Evolutionary conservation across 2,888 invertebrate genomes (phyloP), one percentile per base, ranked within the genome.

Genomic region (Magallana nippona): DNA sequence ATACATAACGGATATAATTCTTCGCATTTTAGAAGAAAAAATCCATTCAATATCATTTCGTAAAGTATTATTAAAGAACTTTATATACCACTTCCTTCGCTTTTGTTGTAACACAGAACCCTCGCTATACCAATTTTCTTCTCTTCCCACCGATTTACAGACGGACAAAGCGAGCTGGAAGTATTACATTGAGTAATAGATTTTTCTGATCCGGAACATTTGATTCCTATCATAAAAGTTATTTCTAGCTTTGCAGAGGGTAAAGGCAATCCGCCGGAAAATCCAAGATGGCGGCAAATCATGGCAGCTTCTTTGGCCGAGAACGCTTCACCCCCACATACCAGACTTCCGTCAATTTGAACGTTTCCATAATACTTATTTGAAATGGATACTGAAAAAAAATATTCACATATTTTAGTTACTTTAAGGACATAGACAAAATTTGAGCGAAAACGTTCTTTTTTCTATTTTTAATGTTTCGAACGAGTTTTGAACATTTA

Each of bases 311-410:
- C 71, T 13, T 27, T 27, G 27, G 3, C 32, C 13, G 71, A 71
- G 71, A 71, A 71, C 22, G 32, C 15, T 2, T 71, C 71, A 13
- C 71, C 71, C 15, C 32, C 71, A 27, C 71, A 71, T 1, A 71
- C 71, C 22, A 71, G 27, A 71, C 71, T 71, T 71, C 71, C 71
- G 32, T 71, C 71, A 27, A 71, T 71, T 71, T 71, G 22, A 10
- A 71, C 27, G 71, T 32, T 71, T 71, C 71, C 71, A 2, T 71
- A 71, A 71, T 71, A 71, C 71, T 71, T 32, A 71, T 71, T 22
- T 71, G 71, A 71, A 71, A 71, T 22, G 15, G 71, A 71, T 22
- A 71, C 71, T 71, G 13, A 27, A 71, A 22, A 27, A 8, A 44
- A 44, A 8, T 0, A 44, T 44, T 44, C 44, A 44, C 44, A 44